phyloP scores from a whole-genome alignment of 1,140 invertebrate genomes.

The Anoplophora glabripennis region DNA sequence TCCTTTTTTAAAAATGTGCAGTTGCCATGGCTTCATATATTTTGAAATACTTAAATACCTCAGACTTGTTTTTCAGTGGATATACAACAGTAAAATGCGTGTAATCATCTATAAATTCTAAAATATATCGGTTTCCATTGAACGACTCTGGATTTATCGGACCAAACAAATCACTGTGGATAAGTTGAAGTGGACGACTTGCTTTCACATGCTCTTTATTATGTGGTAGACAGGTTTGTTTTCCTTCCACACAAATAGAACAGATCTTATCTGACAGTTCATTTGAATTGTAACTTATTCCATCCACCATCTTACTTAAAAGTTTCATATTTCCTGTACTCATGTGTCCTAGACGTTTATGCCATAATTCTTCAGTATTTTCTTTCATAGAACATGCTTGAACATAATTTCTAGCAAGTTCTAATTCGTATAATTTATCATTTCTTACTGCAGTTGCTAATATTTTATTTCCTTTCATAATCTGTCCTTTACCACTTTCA shows the following conservation, averaged over 20 bases:
- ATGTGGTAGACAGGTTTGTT: too few species aligned
- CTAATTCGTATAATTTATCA: background rate
- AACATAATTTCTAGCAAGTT: too few species aligned
- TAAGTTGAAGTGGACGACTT: constrained; percentile 39
- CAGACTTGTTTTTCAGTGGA: constrained; percentile 41
- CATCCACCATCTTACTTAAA: too few species aligned
- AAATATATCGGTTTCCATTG: constrained; percentile 43
- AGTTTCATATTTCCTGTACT: too few species aligned
- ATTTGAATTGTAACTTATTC: background rate
- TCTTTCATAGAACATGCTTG: too few species aligned
- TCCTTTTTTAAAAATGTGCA: constrained; percentile 14
- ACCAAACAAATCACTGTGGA: constrained; percentile 47
- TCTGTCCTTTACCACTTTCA: background rate
- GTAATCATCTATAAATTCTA: constrained; percentile 47
- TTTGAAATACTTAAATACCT: constrained; percentile 36
- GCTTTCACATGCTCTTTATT: too few species aligned
- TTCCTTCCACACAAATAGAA: background rate
- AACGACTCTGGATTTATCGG: constrained; percentile 40
- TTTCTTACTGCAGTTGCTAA: background rate
- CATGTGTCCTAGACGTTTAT: too few species aligned
- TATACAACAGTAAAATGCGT: constrained; percentile 42
- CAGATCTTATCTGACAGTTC: background rate
- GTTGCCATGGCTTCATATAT: constrained; percentile 28
- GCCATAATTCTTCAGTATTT: too few species aligned
- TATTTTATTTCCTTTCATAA: background rate